A percentile compares a stretch with the other conserved stretches of the same genome.
These are phyloP conservation scores for Malacoraja senta DNA, from an alignment of 2,797 vertebrate genomes.

Conservation along the genomic window DNA sequence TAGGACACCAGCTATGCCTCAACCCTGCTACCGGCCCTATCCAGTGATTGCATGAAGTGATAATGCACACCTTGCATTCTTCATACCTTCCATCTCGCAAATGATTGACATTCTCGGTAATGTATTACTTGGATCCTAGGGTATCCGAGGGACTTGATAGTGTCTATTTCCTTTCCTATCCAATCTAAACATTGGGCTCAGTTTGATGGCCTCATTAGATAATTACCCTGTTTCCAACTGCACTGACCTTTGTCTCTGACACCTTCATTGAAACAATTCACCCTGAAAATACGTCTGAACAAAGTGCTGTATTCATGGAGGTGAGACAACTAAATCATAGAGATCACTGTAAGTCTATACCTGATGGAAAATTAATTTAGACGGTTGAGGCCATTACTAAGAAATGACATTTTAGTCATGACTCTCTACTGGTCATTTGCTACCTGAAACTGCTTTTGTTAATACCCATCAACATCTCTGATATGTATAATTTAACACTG, in stretches of 20 bases:
- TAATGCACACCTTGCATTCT: too few species aligned
- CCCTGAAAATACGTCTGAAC: not conserved
- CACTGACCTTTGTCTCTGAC: not conserved
- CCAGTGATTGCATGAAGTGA: too few species aligned
- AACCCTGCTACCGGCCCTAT: too few species aligned
- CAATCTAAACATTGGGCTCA: not conserved
- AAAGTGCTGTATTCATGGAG: not conserved
- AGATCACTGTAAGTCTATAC: not conserved
- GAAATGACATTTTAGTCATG: not conserved
- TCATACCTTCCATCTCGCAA: too few species aligned
- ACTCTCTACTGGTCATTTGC: not conserved
- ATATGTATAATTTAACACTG: conserved; percentile 15
- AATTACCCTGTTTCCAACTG: not conserved
- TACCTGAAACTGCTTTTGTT: not conserved
- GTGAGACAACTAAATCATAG: not conserved
- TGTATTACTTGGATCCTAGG: too few species aligned
- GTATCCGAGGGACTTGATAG: not conserved
- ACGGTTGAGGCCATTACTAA: not conserved
- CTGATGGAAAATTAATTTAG: conserved; percentile 14
- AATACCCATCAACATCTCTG: not conserved
- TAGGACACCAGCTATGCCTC: too few species aligned
- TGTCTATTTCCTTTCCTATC: not conserved
- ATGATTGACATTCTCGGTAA: too few species aligned
- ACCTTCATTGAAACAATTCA: not conserved
- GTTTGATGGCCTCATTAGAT: not conserved